Base-by-base conservation (phyloP, 1,140 invertebrate genomes). In the Dolichoris vasculosae region DNA sequence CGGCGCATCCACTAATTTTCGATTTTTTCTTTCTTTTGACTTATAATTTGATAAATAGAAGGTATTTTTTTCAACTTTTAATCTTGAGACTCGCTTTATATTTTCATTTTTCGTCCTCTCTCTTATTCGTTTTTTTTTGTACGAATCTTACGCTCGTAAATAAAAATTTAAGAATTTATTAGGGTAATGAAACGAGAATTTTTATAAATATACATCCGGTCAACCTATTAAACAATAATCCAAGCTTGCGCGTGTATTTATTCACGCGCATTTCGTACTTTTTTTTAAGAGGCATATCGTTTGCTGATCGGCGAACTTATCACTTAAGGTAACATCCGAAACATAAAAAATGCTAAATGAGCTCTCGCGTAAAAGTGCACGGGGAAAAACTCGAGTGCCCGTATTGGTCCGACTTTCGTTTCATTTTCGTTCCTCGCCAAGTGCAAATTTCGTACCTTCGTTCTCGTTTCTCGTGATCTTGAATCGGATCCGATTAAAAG, bases 401-500 rank as follows among this genome's bases (percentile, higher is more conserved):
- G n/a, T n/a, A n/a, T n/a, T n/a, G n/a, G n/a, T n/a, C n/a, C n/a
- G n/a, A n/a, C 55, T 30, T 20, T 35, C n/a, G 3, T 30, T 26
- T 81, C 63, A 80, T 80, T 51, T 38, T 75, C 40, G 11, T 32
- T 69, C 40, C 32, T 46, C 64, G 69, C 84, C 38, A 67, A 48
- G 55, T 82, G 71, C 67, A 69, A 79, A 84, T 84, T 84, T n/a
- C n/a, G n/a, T n/a, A 51, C 59, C 35, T 79, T 48, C 32, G 43
- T 79, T 73, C 67, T 75, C 78, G 84, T 67, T 73, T 64, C 9
- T 26, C 55, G 23, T 23, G 30, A 48, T 23, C 75, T 82, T 35
- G 1, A 71, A 64, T 71, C 38, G 46, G 51, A 85, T 85, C 79
- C 79, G 84, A 85, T 85, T 85, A 85, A 77, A 75, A 23, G 84